Base-by-base conservation (phyloP, 2,113 vertebrate genomes). In the Lepisosteus osseus region DNA sequence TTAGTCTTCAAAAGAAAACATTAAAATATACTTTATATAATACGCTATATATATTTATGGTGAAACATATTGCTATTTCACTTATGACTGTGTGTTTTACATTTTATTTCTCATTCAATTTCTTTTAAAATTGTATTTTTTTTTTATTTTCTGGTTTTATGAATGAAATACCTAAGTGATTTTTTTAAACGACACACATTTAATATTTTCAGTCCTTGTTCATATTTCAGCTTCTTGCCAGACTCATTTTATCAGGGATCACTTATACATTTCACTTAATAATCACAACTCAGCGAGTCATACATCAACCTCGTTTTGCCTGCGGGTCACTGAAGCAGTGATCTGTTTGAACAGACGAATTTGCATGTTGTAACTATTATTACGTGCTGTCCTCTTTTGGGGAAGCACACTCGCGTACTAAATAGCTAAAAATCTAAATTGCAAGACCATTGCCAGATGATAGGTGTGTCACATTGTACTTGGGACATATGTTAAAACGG, bases 201-300 rank as follows among this genome's bases (percentile, higher is more conserved):
- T 59, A 67, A 59, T 69, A 68, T 62, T 55, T 29, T 41, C 41
- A 61, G 9, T 56, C 41, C 14, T 13, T 64, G 40, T 62, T 64
- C n/a, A 64, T 69, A 73, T 62, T 67, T 57, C n/a, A 73, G 11
- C 68, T 15, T 40, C n/a, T 13, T 45, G 51, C 54, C 45, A 62
- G 51, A 56, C 17, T n/a, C 66, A 63, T 56, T 69, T 14, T 69
- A 54, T 71, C 72, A 75, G 29, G 40, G 71, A 72, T 59, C 79
- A 76, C 59, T 65, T 63, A 61, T 81, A 81, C 76, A 77, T 84
- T 84, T 85, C 59, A 74, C 81, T 85, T 86, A 88, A 90, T 88
- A 89, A 89, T 89, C 85, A 90, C 85, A 86, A 77, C 79, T 83
- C 80, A 85, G 75, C 68, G 79, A 87, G 77, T 87, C 84, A 84